These are phyloP conservation scores for Drosophila kambysellisi DNA, from an alignment of 2,888 invertebrate species.

Conservation along the genomic window DNA sequence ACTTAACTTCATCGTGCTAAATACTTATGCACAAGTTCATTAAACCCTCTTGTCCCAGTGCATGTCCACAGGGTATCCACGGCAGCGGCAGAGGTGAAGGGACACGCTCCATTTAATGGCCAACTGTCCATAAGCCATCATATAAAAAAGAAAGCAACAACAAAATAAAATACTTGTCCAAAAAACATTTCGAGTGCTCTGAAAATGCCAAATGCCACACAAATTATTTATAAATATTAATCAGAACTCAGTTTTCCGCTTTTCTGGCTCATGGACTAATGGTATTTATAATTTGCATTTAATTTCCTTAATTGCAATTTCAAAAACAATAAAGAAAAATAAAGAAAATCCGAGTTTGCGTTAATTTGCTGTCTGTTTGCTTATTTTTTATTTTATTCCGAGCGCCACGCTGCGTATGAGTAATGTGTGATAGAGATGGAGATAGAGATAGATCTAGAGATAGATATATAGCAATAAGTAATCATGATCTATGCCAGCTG, in stretches of 20 bases:
- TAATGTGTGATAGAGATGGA: conserved; percentile 59
- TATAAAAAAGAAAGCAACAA: neutral
- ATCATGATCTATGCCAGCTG: conserved; percentile 59
- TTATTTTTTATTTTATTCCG: conserved; percentile 5
- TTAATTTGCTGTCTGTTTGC: conserved; percentile 36
- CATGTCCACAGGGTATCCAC: conserved; percentile 10
- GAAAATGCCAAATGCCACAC: conserved; percentile 25
- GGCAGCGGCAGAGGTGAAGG: conserved; percentile 17
- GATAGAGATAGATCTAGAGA: conserved; percentile 10
- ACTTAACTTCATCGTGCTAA: neutral
- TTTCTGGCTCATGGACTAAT: conserved; percentile 10
- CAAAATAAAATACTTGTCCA: conserved; percentile 15
- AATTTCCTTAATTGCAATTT: conserved; percentile 29
- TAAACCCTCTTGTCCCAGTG: neutral
- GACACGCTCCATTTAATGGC: conserved; percentile 49
- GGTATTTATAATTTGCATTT: conserved; percentile 40
- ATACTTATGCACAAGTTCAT: neutral
- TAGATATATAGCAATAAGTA: conserved; percentile 45
- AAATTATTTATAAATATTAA: conserved; percentile 48
- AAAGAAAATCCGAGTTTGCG: neutral
- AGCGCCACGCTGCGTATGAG: conserved; percentile 78
- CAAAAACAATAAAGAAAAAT: neutral
- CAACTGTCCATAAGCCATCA: conserved; percentile 42
- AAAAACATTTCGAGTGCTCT: conserved; percentile 38
- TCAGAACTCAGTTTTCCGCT: conserved; percentile 24